phyloP scores from a whole-genome alignment of 2,888 invertebrate genomes.

The Ashinkailepas kermadecensis region DNA sequence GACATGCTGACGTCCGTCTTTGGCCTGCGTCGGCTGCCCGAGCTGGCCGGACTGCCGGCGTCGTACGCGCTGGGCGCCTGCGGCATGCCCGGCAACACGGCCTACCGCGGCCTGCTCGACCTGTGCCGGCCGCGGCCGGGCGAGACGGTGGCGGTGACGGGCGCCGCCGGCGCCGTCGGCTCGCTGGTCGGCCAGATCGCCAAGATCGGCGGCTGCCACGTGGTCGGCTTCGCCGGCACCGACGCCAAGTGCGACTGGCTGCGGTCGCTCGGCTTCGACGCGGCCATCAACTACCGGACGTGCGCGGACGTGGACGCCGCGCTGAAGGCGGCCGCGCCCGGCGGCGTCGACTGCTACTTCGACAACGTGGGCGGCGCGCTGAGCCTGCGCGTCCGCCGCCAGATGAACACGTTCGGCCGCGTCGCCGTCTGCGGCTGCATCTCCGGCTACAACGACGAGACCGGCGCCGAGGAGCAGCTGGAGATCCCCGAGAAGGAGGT shows the following conservation, averaged over 20 bases:
- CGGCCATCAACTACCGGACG: slow-evolving; percentile 64
- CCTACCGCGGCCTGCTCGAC: slow-evolving; percentile 65
- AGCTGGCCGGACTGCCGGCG: slow-evolving; percentile 46
- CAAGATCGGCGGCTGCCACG: slow-evolving; percentile 57
- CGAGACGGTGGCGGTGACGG: slow-evolving; percentile 63
- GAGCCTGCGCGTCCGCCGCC: neutral
- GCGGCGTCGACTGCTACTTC: neutral
- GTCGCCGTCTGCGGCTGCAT: slow-evolving; percentile 60
- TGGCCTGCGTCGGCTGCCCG: slow-evolving; percentile 51
- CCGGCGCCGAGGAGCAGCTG: slow-evolving; percentile 29
- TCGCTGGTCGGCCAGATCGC: slow-evolving; percentile 69
- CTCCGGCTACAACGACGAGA: slow-evolving; percentile 52
- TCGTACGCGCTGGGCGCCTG: slow-evolving; percentile 58
- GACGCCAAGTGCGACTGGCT: slow-evolving; percentile 59
- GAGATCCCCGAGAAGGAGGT: neutral
- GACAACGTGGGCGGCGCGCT: neutral
- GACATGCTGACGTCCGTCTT: slow-evolving; percentile 53
- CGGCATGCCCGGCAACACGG: slow-evolving; percentile 64
- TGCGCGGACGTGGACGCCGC: slow-evolving; percentile 46
- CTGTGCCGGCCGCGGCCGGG: slow-evolving; percentile 61
- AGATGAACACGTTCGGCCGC: slow-evolving; percentile 53
- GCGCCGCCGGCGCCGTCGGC: slow-evolving; percentile 72
- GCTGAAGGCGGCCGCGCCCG: slow-evolving; percentile 38
- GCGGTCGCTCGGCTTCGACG: slow-evolving; percentile 57
- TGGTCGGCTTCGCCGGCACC: slow-evolving; percentile 64